phyloP scores from a whole-genome alignment of 2,113 vertebrate genomes.

The Callipepla squamata region DNA sequence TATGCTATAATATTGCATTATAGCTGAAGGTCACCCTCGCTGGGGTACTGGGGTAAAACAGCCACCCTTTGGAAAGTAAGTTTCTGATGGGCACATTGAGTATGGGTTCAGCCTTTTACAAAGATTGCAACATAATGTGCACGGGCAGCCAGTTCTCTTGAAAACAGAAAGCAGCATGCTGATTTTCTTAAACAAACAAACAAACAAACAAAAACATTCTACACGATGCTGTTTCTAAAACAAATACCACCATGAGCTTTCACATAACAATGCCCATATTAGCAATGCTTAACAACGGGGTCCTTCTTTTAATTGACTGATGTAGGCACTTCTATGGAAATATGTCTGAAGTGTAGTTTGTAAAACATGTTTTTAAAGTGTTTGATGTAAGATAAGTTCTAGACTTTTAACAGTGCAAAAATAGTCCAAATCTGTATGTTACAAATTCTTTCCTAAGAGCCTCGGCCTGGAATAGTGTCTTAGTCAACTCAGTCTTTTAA shows the following conservation, averaged over 20 bases:
- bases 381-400: conserved; percentile 79
- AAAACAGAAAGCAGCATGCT: not conserved
- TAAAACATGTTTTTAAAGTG: conserved; percentile 76
- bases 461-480: conserved; percentile 72
- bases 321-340: conserved; percentile 68
- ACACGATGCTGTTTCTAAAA: not conserved
- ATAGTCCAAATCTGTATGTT: conserved; percentile 71
- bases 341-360: conserved; percentile 73
- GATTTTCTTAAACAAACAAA: not conserved
- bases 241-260: not conserved
- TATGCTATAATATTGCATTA: not conserved
- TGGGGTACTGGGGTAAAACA: not conserved
- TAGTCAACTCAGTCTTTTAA: conserved; percentile 69
- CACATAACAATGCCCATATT: not conserved
- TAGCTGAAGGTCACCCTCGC: not conserved
- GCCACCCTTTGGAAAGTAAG: not conserved
- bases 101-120: not conserved
- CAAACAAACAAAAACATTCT: no score
- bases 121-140: not conserved
- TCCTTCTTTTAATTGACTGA: conserved; percentile 66
- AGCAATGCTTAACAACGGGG: conserved; percentile 54
- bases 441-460: conserved; percentile 69
- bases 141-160: not conserved
- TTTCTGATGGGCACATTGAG: not conserved
- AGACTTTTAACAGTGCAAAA: conserved; percentile 77